Base-by-base conservation (phyloP, 2,888 invertebrate genomes). In the Acrobeloides nanus region DNA sequence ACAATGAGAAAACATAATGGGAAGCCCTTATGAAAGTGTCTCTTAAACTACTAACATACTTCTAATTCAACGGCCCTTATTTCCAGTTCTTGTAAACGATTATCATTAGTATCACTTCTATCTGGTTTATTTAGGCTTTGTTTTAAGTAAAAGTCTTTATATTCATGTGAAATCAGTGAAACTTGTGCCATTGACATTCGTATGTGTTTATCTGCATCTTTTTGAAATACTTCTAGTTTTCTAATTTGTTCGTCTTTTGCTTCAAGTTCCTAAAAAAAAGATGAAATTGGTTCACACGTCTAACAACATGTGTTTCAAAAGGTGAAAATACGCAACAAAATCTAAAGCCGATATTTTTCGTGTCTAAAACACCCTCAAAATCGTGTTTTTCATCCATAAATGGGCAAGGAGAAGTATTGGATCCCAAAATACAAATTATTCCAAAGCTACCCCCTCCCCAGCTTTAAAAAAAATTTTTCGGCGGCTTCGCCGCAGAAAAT, bases 231-330 rank as follows among this genome's bases (percentile, higher is more conserved):
- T 23, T 57, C 40, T 47, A 61, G 46, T 32, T 53, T 46, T 1
- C 34, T 32, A 35, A 66, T 18, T 25, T 59, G 57, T 17, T 51
- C 45, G 40, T 66, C 58, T 25, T 57, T 57, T 15, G 42, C 46
- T 7, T 55, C 46, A n/a, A 62, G 26, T 34, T 67, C 62, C 62
- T 55, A 33, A 26, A 59, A 39, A n/a, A n/a, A n/a, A n/a, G n/a
- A n/a, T n/a, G n/a, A n/a, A n/a, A n/a, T n/a, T n/a, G n/a, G n/a
- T n/a, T n/a, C n/a, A n/a, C n/a, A n/a, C n/a, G n/a, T n/a, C n/a
- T n/a, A n/a, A n/a, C n/a, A n/a, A n/a, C n/a, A n/a, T n/a, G n/a
- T n/a, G n/a, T n/a, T n/a, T n/a, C n/a, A n/a, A n/a, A n/a, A n/a
- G n/a, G n/a, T n/a, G n/a, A n/a, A 1, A 37, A 29, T 27, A 3